These are phyloP conservation scores for Peromyscus melanophrys DNA, from an alignment of 2,797 vertebrate species.

Conservation along the genomic window DNA sequence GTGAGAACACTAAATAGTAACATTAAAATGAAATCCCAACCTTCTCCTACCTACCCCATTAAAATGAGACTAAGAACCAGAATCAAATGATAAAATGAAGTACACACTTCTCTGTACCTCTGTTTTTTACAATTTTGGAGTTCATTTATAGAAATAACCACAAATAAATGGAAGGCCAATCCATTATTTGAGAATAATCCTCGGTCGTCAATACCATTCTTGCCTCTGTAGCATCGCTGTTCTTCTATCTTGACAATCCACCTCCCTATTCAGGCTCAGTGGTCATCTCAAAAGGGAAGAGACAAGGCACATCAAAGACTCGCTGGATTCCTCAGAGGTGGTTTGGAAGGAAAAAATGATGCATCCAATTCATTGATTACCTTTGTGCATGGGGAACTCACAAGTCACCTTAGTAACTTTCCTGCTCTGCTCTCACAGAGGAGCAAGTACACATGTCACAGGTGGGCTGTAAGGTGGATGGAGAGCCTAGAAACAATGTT, in stretches of 20 bases:
- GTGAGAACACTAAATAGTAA: not conserved
- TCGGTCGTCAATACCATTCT: not conserved
- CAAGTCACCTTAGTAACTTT: not conserved
- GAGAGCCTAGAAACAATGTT: not conserved
- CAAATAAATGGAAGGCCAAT: not conserved
- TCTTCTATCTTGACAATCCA: not conserved
- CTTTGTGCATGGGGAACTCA: not conserved
- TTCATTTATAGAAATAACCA: not conserved
- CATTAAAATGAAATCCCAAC: not conserved
- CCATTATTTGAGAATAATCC: not conserved
- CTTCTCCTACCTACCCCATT: not conserved
- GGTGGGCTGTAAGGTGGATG: not conserved
- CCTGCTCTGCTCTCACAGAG: not conserved
- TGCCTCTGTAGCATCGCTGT: no score
- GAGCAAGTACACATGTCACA: not conserved
- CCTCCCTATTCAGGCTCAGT: not conserved
- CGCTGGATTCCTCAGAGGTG: not conserved
- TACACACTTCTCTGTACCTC: not conserved
- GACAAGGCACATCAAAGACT: not conserved
- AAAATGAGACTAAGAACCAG: not conserved
- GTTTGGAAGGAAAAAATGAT: not conserved
- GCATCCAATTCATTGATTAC: not conserved
- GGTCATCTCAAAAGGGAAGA: not conserved
- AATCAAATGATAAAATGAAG: not conserved
- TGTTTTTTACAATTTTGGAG: not conserved